Conservation (phyloP, 2,888 invertebrate genomes). For the Apodemia duryi region DNA sequence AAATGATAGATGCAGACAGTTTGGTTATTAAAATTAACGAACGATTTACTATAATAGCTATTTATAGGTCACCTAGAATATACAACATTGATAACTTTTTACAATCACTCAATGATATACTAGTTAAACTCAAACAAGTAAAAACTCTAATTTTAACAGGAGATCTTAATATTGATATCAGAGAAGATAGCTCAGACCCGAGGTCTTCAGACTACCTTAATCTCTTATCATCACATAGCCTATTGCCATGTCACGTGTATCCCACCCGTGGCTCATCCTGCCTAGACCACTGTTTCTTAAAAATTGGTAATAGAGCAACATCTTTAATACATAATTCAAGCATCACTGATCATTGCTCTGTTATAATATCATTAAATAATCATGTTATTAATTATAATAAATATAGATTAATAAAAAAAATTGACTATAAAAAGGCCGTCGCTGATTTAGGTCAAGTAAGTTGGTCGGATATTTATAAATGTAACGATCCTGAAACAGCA, state of each 20-base stretch:
- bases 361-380: not conserved
- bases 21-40: slow-evolving; percentile 16
- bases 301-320: slow-evolving; percentile 1
- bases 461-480: not conserved
- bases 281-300: slow-evolving; percentile 22
- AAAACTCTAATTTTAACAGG: slow-evolving; percentile 19
- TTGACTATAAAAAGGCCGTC: not conserved
- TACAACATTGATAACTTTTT: slow-evolving; percentile 18
- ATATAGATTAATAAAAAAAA: not conserved
- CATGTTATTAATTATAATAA: not conserved
- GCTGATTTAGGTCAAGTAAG: not conserved
- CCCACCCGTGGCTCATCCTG: slow-evolving; percentile 22
- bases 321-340: slow-evolving; percentile 20
- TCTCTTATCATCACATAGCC: slow-evolving; percentile 19
- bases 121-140: not conserved
- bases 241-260: slow-evolving; percentile 17
- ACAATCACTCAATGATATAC: slow-evolving; percentile 8
- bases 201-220: slow-evolving; percentile 19
- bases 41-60: slow-evolving; percentile 12
- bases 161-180: slow-evolving; percentile 23
- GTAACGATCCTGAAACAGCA: slow-evolving; percentile 12
- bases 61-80: slow-evolving; percentile 20
- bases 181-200: not conserved
- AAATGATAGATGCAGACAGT: slow-evolving; percentile 15
- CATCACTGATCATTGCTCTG: slow-evolving; percentile 23